phyloP scores from a whole-genome alignment of 2,113 vertebrate genomes.

The Cygnus buccinator region DNA sequence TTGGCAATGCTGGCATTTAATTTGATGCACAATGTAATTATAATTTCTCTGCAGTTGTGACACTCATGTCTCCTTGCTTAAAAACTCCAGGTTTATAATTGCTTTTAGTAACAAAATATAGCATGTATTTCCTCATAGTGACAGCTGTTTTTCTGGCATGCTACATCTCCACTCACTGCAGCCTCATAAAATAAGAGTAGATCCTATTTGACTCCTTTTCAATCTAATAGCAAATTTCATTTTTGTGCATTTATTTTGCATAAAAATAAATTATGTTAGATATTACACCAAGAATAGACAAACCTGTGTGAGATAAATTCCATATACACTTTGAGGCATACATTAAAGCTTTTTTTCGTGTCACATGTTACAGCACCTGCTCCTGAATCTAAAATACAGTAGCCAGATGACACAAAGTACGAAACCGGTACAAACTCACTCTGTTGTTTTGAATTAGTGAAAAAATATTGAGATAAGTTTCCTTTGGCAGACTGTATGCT shows the following conservation, averaged over 20 bases:
- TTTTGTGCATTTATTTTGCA: background rate
- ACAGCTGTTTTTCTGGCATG: background rate
- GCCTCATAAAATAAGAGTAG: background rate
- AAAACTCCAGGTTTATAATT: background rate
- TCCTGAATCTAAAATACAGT: background rate
- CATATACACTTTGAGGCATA: background rate
- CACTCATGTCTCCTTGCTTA: background rate
- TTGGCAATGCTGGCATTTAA: background rate
- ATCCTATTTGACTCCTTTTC: background rate
- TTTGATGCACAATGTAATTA: background rate
- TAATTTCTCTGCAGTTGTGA: background rate
- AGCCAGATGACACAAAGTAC: background rate
- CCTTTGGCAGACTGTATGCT: slow-evolving; percentile 39
- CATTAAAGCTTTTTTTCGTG: background rate
- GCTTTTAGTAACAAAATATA: background rate
- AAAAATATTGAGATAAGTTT: slow-evolving; percentile 32
- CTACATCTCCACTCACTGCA: background rate
- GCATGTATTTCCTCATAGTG: background rate
- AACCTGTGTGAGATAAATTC: background rate
- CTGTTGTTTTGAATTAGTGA: slow-evolving; percentile 11
- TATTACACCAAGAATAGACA: background rate
- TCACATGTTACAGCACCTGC: background rate
- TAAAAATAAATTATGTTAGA: background rate
- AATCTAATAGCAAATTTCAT: background rate
- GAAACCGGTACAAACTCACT: background rate